phyloP scores from a whole-genome alignment of 2,797 vertebrate genomes.

The Notolabrus celidotus region DNA sequence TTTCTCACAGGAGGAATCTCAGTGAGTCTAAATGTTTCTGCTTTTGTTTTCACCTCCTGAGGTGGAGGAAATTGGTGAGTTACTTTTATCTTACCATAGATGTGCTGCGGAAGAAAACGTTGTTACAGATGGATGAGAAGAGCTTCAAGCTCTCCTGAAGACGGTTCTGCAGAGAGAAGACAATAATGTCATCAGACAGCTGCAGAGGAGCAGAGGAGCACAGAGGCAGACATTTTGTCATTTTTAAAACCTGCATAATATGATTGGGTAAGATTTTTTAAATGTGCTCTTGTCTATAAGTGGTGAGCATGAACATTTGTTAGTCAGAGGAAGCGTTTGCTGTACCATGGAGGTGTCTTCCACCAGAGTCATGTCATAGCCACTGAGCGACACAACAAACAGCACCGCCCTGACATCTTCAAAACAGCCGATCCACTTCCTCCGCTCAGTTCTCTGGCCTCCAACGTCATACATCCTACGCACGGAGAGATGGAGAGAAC shows the following conservation, averaged over 20 bases:
- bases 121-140: conserved; percentile 87
- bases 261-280: not conserved
- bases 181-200: conserved; percentile 12
- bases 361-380: conserved; percentile 86
- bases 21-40: not conserved
- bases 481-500: not conserved
- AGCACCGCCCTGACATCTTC: conserved; percentile 85
- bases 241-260: conserved; percentile 1
- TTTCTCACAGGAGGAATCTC: not conserved
- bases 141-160: conserved; percentile 87
- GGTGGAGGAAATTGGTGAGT: not conserved
- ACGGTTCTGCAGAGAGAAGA: conserved; percentile 79
- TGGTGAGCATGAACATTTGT: not conserved
- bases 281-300: not conserved
- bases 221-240: not conserved
- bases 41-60: conserved; percentile 15
- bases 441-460: conserved; percentile 84
- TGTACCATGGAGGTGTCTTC: conserved; percentile 84
- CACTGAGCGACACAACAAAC: conserved; percentile 86
- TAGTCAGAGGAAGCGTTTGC: not conserved
- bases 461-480: conserved; percentile 86
- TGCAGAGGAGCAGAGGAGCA: not conserved
- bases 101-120: conserved; percentile 85
- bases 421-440: conserved; percentile 87
- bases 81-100: conserved; percentile 78